Conservation (phyloP, 2,797 vertebrate genomes). For the Holocentrus rufus region DNA sequence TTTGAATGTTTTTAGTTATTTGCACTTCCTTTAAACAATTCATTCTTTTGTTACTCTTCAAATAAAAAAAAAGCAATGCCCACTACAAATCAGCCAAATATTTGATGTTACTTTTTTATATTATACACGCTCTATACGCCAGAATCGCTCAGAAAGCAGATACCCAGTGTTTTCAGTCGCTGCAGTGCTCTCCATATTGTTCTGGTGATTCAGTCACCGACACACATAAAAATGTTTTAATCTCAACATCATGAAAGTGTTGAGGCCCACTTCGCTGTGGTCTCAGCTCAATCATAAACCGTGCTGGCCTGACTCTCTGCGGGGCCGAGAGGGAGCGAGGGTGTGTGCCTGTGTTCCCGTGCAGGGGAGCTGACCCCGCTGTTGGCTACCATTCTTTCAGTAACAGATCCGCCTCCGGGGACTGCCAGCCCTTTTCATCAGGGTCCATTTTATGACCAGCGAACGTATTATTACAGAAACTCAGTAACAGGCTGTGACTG, state of each 20-base stretch:
- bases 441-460: slow-evolving; percentile 72
- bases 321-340: slow-evolving; percentile 20
- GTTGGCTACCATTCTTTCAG: slow-evolving; percentile 67
- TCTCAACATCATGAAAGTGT: slow-evolving; percentile 34
- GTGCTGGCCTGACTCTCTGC: slow-evolving; percentile 41
- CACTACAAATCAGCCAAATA: neutral
- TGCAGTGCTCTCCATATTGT: slow-evolving; percentile 2
- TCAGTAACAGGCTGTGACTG: slow-evolving; percentile 72
- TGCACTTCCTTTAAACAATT: neutral
- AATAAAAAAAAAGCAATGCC: slow-evolving; percentile 1
- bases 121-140: neutral
- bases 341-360: slow-evolving; percentile 36
- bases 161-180: slow-evolving; percentile 15
- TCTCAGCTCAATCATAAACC: slow-evolving; percentile 44
- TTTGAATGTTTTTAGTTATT: neutral
- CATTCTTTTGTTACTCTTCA: neutral
- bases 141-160: slow-evolving; percentile 44
- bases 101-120: neutral
- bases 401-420: slow-evolving; percentile 56
- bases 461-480: slow-evolving; percentile 78
- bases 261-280: slow-evolving; percentile 40
- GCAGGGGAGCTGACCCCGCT: slow-evolving; percentile 55
- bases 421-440: slow-evolving; percentile 76
- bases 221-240: slow-evolving; percentile 32
- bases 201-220: slow-evolving; percentile 27